Evolutionary conservation across 53 echinoderm and acorn worm genomes (phyloP).

Genomic region (Mesocentrotus franciscanus): DNA sequence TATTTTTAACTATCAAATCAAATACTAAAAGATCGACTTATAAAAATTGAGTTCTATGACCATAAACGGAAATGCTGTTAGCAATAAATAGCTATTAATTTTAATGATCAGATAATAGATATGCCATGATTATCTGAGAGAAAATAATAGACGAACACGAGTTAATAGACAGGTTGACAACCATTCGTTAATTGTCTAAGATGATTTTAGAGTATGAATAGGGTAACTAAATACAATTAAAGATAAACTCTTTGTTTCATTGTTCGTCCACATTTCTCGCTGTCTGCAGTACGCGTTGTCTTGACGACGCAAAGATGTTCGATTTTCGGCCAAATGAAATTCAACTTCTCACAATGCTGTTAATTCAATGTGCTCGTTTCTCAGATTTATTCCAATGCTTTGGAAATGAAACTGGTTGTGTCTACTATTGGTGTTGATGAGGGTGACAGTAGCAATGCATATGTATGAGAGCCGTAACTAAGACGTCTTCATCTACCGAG

Average conservation of each 20-base stretch:
- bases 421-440: slow-evolving; percentile 52
- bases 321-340: slow-evolving; percentile 35
- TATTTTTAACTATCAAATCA: too few relatives aligned
- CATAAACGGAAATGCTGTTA: too few relatives aligned
- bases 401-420: slow-evolving; percentile 38
- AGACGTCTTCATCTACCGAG: slow-evolving; percentile 45
- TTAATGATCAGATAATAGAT: too few relatives aligned
- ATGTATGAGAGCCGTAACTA: slow-evolving; percentile 56
- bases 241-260: not conserved
- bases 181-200: not conserved
- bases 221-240: not conserved
- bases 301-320: slow-evolving; percentile 41
- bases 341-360: slow-evolving; percentile 44
- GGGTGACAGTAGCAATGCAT: slow-evolving; percentile 31
- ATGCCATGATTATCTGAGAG: too few relatives aligned
- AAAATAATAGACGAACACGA: not conserved
- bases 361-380: slow-evolving; percentile 31
- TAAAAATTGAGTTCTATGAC: too few relatives aligned
- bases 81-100: too few relatives aligned
- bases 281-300: slow-evolving; percentile 1
- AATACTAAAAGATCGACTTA: too few relatives aligned
- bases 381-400: not conserved
- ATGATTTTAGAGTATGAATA: not conserved
- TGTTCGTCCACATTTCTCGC: not conserved
- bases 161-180: not conserved